Evolutionary conservation across 2,113 vertebrate species (phyloP), one percentile per base, ranked within the genome.

Genomic region (Prionailurus bengalensis): DNA sequence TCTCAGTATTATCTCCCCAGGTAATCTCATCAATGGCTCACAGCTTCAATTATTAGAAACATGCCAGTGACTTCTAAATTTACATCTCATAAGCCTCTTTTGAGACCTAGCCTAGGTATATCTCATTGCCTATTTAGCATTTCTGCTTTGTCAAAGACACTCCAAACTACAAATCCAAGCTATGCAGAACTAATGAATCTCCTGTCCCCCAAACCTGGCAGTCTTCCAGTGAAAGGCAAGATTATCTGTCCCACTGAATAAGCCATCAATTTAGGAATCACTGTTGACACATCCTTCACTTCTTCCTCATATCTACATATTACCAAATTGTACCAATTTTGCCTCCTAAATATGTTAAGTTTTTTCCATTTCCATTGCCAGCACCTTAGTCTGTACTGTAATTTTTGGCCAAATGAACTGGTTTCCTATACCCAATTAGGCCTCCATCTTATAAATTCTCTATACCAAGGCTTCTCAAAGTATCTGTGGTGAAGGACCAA

Each of bases 271-370:
- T 79, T 31, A 87, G 91, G 48, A 63, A 81, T 74, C 39, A 82
- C 45, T 27, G 53, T 19, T 61, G 66, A 91, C 86, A 42, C 29
- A 36, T 63, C 53, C 14, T 94, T 76, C 10, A 80, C 31, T 7
- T 76, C 7, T 80, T 9, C 16, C 14, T 17, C 27, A 10, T 65
- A 27, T 12, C 81, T 85, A 23, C 31, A 7, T 79, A 63, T 84
- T 93, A 89, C 45, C 71, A 89, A 63, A 51, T 82, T 12, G 61
- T 86, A 83, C 58, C 27, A 21, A 42, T 27, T 51, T 76, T 89
- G 79, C n/a, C 61, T 89, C 61, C 70, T 89, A 80, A 80, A 58
- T 80, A 80, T 89, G 65, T 97, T 19, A 92, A 63, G 9, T 33
- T 65, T 80, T 80, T 89, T 79, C 25, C 36, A 45, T 90, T 92